Percentiles rank a stretch among this genome's conserved stretches.
Conservation (phyloP, 2,113 vertebrate genomes). For the Megaceryle maxima region DNA sequence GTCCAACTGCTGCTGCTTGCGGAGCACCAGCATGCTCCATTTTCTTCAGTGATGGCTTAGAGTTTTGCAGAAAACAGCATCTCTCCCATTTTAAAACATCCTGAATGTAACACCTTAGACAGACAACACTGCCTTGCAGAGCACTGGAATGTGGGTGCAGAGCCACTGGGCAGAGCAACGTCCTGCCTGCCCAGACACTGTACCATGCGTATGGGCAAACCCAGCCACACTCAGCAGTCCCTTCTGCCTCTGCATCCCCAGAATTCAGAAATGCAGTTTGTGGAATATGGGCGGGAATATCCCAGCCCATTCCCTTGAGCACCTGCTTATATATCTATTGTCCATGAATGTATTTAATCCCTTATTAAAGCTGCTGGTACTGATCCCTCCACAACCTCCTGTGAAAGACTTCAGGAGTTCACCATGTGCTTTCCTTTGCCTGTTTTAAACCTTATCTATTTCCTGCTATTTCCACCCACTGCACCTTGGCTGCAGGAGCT, state of each 20-base stretch:
- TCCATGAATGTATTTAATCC: background rate
- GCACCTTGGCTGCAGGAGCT: background rate
- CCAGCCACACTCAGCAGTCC: background rate
- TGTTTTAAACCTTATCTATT: background rate
- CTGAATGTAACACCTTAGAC: background rate
- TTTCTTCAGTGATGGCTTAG: conserved; percentile 45
- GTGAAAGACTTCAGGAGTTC: background rate
- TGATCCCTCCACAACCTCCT: background rate
- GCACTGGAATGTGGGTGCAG: accelerated
- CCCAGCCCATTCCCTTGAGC: background rate
- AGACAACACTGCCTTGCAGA: background rate
- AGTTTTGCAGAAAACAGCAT: background rate
- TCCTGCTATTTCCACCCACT: background rate
- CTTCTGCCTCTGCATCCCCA: background rate
- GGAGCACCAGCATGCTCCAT: background rate
- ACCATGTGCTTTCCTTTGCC: background rate
- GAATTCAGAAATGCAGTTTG: background rate
- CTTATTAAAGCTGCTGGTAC: conserved; percentile 4
- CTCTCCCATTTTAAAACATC: background rate
- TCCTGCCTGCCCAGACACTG: background rate
- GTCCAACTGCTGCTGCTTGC: conserved; percentile 29
- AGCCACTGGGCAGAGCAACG: background rate
- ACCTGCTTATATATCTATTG: background rate
- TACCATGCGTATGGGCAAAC: accelerated
- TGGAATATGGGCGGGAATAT: background rate